Base-by-base conservation (phyloP, 2,113 vertebrate genomes). In the Motacilla tschutschensis region DNA sequence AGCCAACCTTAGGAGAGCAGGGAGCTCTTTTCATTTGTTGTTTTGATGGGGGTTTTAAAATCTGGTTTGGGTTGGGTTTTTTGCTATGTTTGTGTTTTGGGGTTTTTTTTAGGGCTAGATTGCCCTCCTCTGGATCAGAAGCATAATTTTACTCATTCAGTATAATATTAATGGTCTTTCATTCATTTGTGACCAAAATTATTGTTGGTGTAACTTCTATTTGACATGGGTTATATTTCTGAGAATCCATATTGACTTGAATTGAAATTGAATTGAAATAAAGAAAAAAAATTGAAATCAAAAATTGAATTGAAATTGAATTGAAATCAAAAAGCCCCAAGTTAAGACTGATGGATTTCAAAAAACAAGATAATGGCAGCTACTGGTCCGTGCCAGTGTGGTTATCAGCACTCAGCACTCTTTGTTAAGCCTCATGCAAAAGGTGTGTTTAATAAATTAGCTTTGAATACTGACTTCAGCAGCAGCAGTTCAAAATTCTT, bases 41-140 rank as follows among this genome's bases (percentile, higher is more conserved):
- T 40, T 66, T 46, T 20, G 4, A 31, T 46, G 38, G 6, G 4
- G 5, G 16, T 18, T 57, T 71, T 44, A 29, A 26, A 53, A 8
- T n/a, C 18, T 38, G 21, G 11, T n/a, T 58, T 26, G 59, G 19
- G 10, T 20, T 36, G 14, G 4, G 6, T 1, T 50, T 72, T 53
- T 40, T n/a, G 14, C 8, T 14, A 0, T 29, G 7, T 14, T 40
- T 72, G 67, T 16, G 22, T 7, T 58, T 41, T 31, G 20, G 3
- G 2, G 2, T 0, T 41, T n/a, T 26, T 79, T 47, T 55, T 12
- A 38, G 46, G 8, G 50, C 25, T 87, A 72, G 21, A 44, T 79
- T 84, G 67, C 63, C 85, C 50, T 84, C 54, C 62, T 83, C 71
- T 92, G 81, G 74, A 63, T 57, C 50, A 85, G 51, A 73, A 82